A percentile compares a stretch with the other conserved stretches of the same genome.
Evolutionary conservation across 2,797 vertebrate species (phyloP).

Genomic region (Phalloptychus januarius): DNA sequence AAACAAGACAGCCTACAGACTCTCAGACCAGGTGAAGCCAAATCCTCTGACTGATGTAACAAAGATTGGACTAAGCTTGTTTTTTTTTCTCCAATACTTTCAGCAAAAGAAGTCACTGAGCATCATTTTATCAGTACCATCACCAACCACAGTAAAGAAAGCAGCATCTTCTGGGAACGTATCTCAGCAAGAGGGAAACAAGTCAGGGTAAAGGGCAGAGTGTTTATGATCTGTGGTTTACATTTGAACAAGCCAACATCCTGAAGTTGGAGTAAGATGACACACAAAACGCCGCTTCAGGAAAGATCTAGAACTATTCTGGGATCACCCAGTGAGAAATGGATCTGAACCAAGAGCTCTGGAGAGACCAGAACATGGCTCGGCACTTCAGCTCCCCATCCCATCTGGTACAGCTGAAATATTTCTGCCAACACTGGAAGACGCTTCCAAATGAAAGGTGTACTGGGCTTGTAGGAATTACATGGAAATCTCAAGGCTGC

Average conservation of each 20-base stretch:
- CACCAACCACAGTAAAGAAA: background rate
- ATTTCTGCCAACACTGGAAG: background rate
- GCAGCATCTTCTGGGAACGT: background rate
- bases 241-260: background rate
- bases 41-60: slow-evolving; percentile 7
- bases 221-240: background rate
- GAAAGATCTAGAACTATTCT: background rate
- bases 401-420: background rate
- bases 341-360: background rate
- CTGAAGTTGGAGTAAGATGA: background rate
- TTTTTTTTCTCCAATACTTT: background rate
- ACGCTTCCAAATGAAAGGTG: slow-evolving; percentile 1
- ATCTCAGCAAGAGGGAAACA: background rate
- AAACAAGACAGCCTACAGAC: slow-evolving; percentile 1
- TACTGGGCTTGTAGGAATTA: background rate
- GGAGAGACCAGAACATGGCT: background rate
- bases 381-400: background rate
- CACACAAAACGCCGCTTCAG: background rate
- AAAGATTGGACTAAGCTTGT: background rate
- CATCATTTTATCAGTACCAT: background rate
- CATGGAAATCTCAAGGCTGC: background rate
- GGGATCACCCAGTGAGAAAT: background rate
- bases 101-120: background rate
- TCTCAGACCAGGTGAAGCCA: background rate
- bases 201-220: background rate